A percentile compares a stretch with the other conserved stretches of the same genome.
phyloP scores from a whole-genome alignment of 1,140 invertebrate species.

The Drosophila virilis region DNA sequence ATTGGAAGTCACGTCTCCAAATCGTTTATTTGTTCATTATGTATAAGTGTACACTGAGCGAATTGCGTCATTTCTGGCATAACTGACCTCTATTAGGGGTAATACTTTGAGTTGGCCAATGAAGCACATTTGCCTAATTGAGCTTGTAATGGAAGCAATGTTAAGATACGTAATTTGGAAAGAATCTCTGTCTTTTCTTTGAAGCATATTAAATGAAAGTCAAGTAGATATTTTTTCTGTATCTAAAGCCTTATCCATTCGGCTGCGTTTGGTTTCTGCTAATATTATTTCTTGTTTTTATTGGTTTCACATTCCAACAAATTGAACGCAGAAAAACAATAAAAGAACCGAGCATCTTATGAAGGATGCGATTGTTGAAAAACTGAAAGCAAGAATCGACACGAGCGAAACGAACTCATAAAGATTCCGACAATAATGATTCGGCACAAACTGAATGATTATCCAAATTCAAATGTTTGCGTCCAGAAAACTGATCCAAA shows the following conservation, averaged over 20 bases:
- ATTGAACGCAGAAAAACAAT: constrained; percentile 38
- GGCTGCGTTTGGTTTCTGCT: constrained; percentile 19
- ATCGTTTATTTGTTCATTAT: constrained; percentile 26
- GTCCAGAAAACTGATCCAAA: constrained; percentile 47
- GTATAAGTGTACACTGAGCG: constrained; percentile 9
- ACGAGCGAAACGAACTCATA: constrained; percentile 48
- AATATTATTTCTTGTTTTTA: constrained; percentile 19
- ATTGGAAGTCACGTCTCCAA: constrained; percentile 23
- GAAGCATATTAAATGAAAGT: neutral
- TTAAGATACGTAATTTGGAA: no score
- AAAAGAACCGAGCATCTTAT: constrained; percentile 4
- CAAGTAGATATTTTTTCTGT: constrained; percentile 22
- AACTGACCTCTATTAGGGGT: constrained; percentile 4
- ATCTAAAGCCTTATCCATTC: constrained; percentile 32
- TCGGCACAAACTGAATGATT: constrained; percentile 50
- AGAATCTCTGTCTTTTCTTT: no score
- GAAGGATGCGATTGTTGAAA: constrained; percentile 43
- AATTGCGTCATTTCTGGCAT: constrained; percentile 47
- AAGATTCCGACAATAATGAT: constrained; percentile 73
- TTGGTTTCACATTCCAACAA: constrained; percentile 37
- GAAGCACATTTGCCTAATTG: no score
- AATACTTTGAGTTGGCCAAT: no score
- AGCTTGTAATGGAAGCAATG: neutral
- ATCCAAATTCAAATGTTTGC: constrained; percentile 23
- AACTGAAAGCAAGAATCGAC: constrained; percentile 60